Conservation (phyloP, 2,888 invertebrate species). For the Sinopyrophorus schimmeli region DNA sequence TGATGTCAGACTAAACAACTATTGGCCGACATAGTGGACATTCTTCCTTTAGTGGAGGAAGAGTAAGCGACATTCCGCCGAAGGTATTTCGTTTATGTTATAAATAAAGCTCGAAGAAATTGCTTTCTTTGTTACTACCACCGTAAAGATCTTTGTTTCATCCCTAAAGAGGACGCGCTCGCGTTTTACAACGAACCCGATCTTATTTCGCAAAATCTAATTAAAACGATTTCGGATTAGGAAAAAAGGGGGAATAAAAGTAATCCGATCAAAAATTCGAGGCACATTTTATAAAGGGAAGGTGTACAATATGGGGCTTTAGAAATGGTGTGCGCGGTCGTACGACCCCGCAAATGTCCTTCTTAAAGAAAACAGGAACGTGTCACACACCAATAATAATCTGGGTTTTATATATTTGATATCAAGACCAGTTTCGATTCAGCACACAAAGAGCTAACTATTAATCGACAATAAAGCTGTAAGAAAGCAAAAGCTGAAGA, state of each 20-base stretch:
- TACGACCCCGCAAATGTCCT: slow-evolving; percentile 26
- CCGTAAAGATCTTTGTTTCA: slow-evolving; percentile 12
- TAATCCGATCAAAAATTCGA: no score
- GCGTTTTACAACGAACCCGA: no score
- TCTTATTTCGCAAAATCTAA: no score
- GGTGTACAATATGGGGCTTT: no score
- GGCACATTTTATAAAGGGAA: no score
- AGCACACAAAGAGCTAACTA: slow-evolving; percentile 16
- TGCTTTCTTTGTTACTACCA: slow-evolving; percentile 28
- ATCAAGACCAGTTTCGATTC: slow-evolving; percentile 21
- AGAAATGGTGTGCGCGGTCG: no score
- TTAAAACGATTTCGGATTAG: no score
- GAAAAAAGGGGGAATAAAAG: no score
- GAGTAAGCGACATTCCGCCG: slow-evolving; percentile 22
- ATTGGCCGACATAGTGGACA: slow-evolving; percentile 25
- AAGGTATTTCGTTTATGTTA: slow-evolving; percentile 29
- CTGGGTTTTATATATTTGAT: slow-evolving; percentile 28
- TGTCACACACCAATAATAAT: slow-evolving; percentile 26
- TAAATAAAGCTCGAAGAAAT: slow-evolving; percentile 29
- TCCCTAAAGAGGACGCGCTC: no score
- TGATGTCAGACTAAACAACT: slow-evolving; percentile 25
- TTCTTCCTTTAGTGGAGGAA: slow-evolving; percentile 23
- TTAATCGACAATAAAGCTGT: slow-evolving; percentile 17
- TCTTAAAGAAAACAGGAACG: slow-evolving; percentile 28
- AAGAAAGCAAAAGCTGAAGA: no score